Evolutionary conservation across 2,113 vertebrate genomes (phyloP), one percentile per base, ranked within the genome.

Genomic region (Phainopepla nitens): DNA sequence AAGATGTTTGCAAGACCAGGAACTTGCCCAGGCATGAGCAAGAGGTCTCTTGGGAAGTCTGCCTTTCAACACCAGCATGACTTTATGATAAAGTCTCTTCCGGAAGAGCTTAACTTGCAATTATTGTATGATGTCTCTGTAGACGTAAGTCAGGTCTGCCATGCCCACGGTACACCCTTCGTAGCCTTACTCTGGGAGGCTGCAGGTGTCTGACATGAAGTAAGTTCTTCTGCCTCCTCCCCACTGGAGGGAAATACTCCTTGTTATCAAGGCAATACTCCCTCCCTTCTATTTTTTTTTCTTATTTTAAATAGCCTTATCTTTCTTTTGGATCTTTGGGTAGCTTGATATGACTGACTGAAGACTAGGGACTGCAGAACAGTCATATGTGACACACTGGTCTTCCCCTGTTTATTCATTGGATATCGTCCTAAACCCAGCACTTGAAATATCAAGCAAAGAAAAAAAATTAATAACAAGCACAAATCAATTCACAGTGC

Each of bases 141-240:
- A 61, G 50, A 49, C 4, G 0, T 4, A 50, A 51, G 47, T 17
- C 22, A n/a, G 14, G 47, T 14, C 69, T 79, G 53, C 41, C 4
- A 2, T 27, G 53, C 10, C 49, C 57, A 20, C 2, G 13, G 45
- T n/a, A 28, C 0, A 0, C 2, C 45, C 42, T 24, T 13, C 7
- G 8, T 4, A 66, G 47, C 19, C 35, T 91, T 54, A 28, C 44
- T 75, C 47, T 45, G 15, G 12, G 10, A 20, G 25, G 13, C 42
- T 45, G 64, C 15, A 83, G 21, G 19, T 50, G 10, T 28, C 51
- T 44, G 29, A 29, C 58, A 95, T 9, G 12, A 75, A 64, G 2
- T 2, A 29, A 79, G 25, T 16, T 71, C 77, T 83, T 68, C 24
- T 64, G 28, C 35, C 33, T 56, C 4, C 7, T 13, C 16, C 15